Evolutionary conservation across 1,140 invertebrate species (phyloP).

Genomic region (Drosophila serrata): DNA sequence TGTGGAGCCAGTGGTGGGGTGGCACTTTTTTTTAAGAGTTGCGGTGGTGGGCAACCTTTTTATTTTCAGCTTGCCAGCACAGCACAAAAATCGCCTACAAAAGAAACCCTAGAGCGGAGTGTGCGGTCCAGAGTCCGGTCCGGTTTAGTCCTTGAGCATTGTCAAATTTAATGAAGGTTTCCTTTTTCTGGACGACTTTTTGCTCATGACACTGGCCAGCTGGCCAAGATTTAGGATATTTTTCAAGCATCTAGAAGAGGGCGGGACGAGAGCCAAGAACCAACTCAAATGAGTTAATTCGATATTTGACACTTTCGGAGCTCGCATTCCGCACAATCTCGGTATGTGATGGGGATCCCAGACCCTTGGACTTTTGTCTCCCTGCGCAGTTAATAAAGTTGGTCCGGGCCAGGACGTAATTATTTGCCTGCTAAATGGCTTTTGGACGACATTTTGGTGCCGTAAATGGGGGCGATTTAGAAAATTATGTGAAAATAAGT

Average conservation of each 20-base stretch:
- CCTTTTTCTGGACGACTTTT: conserved; percentile 31
- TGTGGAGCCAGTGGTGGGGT: conserved; percentile 14
- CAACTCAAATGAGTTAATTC: conserved; percentile 78
- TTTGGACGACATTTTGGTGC: conserved; percentile 67
- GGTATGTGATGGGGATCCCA: conserved; percentile 42
- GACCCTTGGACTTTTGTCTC: conserved; percentile 39
- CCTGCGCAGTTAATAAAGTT: conserved; percentile 76
- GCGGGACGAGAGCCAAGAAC: conserved; percentile 8
- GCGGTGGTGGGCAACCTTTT: conserved; percentile 49
- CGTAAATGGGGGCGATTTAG: conserved; percentile 73
- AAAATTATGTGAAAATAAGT: conserved; percentile 79
- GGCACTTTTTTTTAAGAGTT: conserved; percentile 47
- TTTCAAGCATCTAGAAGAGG: conserved; percentile 11
- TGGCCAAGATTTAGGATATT: conserved; percentile 74
- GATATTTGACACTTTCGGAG: conserved; percentile 81
- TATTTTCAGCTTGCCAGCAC: conserved; percentile 57
- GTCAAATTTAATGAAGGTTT: conserved; percentile 85
- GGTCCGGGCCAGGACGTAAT: conserved; percentile 62
- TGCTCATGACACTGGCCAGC: conserved; percentile 76
- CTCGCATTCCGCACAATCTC: conserved; percentile 58
- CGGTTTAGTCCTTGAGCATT: conserved; percentile 55
- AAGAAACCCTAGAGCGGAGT: conserved; percentile 36
- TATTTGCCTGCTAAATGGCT: conserved; percentile 80
- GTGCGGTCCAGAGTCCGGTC: conserved; percentile 26
- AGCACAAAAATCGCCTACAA: conserved; percentile 75